Evolutionary conservation across 2,888 invertebrate species (phyloP).

Genomic region (Microdon myrmicae): DNA sequence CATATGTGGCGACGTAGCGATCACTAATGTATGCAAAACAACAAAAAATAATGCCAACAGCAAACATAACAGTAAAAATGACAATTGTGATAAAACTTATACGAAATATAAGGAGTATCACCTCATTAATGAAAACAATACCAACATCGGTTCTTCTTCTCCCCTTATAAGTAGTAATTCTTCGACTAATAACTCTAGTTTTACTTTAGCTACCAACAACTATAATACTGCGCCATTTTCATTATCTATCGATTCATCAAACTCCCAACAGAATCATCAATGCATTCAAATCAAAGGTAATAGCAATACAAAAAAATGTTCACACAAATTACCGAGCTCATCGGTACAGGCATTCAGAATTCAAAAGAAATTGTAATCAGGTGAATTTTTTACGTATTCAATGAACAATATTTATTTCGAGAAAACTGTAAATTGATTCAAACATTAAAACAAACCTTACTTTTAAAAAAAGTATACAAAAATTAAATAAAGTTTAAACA

Average conservation of each 20-base stretch:
- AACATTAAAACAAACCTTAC: slow-evolving; percentile 15
- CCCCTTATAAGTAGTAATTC: slow-evolving; percentile 20
- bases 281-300: slow-evolving; percentile 33
- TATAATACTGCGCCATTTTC: slow-evolving; percentile 40
- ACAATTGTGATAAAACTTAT: slow-evolving; percentile 37
- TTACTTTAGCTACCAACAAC: slow-evolving; percentile 38
- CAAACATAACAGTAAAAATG: slow-evolving; percentile 40
- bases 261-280: slow-evolving; percentile 26
- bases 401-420: slow-evolving; percentile 32
- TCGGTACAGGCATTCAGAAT: slow-evolving; percentile 32
- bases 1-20: slow-evolving; percentile 33
- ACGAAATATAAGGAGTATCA: slow-evolving; percentile 34
- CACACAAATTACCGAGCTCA: slow-evolving; percentile 29
- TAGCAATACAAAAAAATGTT: slow-evolving; percentile 29
- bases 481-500: slow-evolving; percentile 47
- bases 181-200: slow-evolving; percentile 34
- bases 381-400: slow-evolving; percentile 38
- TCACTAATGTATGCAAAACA: slow-evolving; percentile 22
- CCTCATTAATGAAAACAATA: slow-evolving; percentile 12
- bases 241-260: too few relatives aligned
- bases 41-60: slow-evolving; percentile 34
- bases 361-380: slow-evolving; percentile 28
- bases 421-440: slow-evolving; percentile 39
- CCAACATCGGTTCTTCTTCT: slow-evolving; percentile 16
- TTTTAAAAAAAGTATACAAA: slow-evolving; percentile 48